Base-by-base conservation (phyloP, 2,888 invertebrate genomes). In the Leuctra nigra region DNA sequence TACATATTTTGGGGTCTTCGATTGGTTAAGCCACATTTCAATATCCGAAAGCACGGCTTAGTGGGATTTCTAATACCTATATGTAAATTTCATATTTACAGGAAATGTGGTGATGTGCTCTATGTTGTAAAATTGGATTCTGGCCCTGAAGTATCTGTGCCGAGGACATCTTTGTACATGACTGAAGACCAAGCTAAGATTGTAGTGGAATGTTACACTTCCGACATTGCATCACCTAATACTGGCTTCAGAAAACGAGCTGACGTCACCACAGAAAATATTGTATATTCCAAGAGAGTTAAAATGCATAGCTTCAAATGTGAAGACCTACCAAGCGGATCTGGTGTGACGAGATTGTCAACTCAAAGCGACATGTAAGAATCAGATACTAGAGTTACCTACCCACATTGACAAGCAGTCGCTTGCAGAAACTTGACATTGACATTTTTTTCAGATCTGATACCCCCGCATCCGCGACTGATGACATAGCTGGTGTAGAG, bases 151-250 rank as follows among this genome's bases (percentile, higher is more conserved):
- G 77, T 78, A 0, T 70, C 74, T 68, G 77, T 79, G 58, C 75
- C 76, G 0, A 76, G 77, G 0, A 75, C 76, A 57, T 77, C 77
- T 64, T 67, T 80, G 4, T 79, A 78, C 66, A 68, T 80, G 20
- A 77, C 79, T 0, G 80, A 79, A 58, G 71, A 70, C 61, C 71
- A 72, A 55, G 70, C 68, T 1, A 66, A 66, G 35, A 59, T 69
- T 7, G 71, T 70, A 35, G 64, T 64, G 20, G 16, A 20, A 4
- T 33, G 20, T 16, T 0, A 61, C 53, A 13, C 35, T 35, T 0
- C 61, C 64, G 4, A 53, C 35, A 1, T 66, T 64, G 20, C 65
- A 61, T 54, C 58, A 65, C 25, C 66, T 67, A 7, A 61, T 62
- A 14, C 68, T 69, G 2, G 69, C 69, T 1, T 61, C 56, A 35